Conservation (phyloP, 2,888 invertebrate species). For the Helobdella robusta region DNA sequence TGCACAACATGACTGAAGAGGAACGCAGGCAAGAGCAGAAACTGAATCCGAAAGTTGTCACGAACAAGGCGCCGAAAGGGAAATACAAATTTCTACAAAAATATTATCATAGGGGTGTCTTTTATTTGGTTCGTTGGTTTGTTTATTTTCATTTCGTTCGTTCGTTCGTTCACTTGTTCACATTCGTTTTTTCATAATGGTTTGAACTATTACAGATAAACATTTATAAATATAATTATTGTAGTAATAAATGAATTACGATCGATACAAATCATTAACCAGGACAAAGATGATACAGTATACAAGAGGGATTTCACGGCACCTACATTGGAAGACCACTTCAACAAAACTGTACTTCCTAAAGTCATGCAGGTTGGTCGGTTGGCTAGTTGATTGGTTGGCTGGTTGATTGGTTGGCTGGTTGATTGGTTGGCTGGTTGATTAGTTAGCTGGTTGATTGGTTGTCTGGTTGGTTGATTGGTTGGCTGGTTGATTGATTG, state of each 20-base stretch:
- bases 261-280: constrained; percentile 15
- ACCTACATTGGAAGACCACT: constrained; percentile 94
- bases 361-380: constrained; percentile 99
- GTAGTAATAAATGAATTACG: not conserved
- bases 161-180: not conserved
- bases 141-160: not conserved
- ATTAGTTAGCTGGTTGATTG: too few relatives aligned
- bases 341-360: constrained; percentile 94
- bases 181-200: not conserved
- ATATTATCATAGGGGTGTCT: constrained; percentile 97
- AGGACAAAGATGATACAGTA: constrained; percentile 78
- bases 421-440: too few relatives aligned
- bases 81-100: constrained; percentile 99
- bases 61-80: constrained; percentile 71
- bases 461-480: too few relatives aligned
- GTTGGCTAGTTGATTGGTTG: too few relatives aligned
- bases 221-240: not conserved
- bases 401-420: too few relatives aligned
- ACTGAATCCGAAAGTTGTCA: constrained; percentile 53
- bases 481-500: too few relatives aligned
- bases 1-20: constrained; percentile 89
- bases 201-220: not conserved
- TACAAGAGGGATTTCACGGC: constrained; percentile 86
- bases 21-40: constrained; percentile 79
- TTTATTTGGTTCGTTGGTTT: constrained; percentile 64